Evolutionary conservation across 2,888 invertebrate species (phyloP), one percentile per base, ranked within the genome.

Genomic region (Mimachlamys varia): DNA sequence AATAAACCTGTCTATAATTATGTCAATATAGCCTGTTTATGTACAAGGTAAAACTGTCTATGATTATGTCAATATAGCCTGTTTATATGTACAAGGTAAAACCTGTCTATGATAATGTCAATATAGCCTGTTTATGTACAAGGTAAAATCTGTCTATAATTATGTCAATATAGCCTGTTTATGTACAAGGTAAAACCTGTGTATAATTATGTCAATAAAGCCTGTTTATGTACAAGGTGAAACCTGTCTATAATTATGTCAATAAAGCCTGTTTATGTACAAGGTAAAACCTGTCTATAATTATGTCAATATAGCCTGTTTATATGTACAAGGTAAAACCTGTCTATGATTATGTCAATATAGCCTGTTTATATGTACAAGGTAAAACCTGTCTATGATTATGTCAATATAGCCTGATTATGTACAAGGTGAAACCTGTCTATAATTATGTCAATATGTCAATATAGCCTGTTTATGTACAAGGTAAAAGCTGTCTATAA

Each of bases 201-300:
- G 2, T 53, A 5, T 44, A 44, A 44, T 44, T 44, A 44, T 44
- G 3, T 3, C 3, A 44, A 44, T 44, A 15, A 92, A 93, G 88
- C 93, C 95, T 13, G 89, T 95, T 27, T 95, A 96, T 89, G 92
- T 92, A 87, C 96, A 96, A 94, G 95, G 96, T 95, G 88, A 76
- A 76, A 27, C 7, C 22, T 62, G 13, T 53, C 19, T 53, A 5
- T 44, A 44, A 44, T 44, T 44, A 44, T 44, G 3, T 3, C 3
- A 44, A 44, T 44, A 44, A 44, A 44, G n/a, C n/a, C n/a, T n/a
- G n/a, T n/a, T n/a, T n/a, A n/a, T n/a, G n/a, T n/a, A n/a, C n/a
- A n/a, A n/a, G n/a, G n/a, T n/a, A n/a, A n/a, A n/a, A n/a, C 33
- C 90, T 96, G 17, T 94, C 93, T 49, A 88, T 96, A n/a, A 92